These are phyloP conservation scores for Beris chalybata DNA, from an alignment of 2,888 invertebrate species.

Conservation along the genomic window DNA sequence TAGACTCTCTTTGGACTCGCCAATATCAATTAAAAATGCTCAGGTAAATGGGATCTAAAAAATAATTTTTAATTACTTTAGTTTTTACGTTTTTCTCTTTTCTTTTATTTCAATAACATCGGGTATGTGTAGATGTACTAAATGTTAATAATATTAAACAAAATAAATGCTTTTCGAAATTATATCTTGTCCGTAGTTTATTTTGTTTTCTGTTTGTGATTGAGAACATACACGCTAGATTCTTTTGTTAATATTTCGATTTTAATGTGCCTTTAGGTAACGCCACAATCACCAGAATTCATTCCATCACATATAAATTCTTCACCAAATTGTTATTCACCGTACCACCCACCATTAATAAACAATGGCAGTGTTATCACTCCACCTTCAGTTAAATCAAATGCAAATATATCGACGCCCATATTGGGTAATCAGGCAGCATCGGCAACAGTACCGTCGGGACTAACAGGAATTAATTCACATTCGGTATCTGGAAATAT, in stretches of 20 bases:
- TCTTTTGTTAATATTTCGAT: conserved; percentile 12
- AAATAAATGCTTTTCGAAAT: background rate
- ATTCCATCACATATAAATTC: conserved; percentile 57
- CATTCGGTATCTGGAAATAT: conserved; percentile 21
- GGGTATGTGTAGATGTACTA: conserved; percentile 44
- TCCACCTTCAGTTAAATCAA: conserved; percentile 41
- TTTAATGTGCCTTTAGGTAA: conserved; percentile 52
- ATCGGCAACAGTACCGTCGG: conserved; percentile 44
- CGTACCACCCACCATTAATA: conserved; percentile 51
- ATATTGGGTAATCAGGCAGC: conserved; percentile 43
- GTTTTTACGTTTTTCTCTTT: conserved; percentile 36
- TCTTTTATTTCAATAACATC: conserved; percentile 47
- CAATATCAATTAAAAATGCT: conserved; percentile 54
- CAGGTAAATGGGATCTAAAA: conserved; percentile 50
- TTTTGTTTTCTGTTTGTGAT: conserved; percentile 11
- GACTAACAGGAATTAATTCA: conserved; percentile 9
- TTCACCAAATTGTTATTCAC: conserved; percentile 54
- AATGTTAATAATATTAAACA: background rate
- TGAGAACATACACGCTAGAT: background rate
- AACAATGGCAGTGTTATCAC: conserved; percentile 47
- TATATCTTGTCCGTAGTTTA: background rate
- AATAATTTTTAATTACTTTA: conserved; percentile 36
- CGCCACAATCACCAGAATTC: conserved; percentile 60
- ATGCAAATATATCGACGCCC: conserved; percentile 38
- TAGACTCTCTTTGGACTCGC: conserved; percentile 54